A percentile compares a stretch with the other conserved stretches of the same genome.
These are phyloP conservation scores for Hoplostethus mediterraneus DNA, from an alignment of 2,797 vertebrate genomes.

Conservation along the genomic window DNA sequence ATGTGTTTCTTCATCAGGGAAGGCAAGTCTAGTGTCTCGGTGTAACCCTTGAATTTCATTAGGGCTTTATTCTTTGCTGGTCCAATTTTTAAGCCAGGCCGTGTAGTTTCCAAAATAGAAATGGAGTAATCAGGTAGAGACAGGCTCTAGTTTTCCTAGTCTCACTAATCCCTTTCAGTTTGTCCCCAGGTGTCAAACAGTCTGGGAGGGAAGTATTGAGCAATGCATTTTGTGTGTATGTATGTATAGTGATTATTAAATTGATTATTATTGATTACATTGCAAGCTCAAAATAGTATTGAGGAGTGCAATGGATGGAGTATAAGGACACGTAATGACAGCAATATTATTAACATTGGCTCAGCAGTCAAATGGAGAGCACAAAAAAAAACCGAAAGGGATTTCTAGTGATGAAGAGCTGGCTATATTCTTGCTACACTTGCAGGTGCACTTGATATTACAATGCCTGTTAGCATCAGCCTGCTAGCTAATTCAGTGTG, in stretches of 20 bases:
- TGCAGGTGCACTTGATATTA: no score
- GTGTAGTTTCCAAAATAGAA: slow-evolving; percentile 56
- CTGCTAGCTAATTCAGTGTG: no score
- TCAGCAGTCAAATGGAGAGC: no score
- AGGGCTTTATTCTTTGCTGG: slow-evolving; percentile 35
- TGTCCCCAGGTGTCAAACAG: slow-evolving; percentile 13
- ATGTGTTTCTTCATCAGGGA: slow-evolving; percentile 69
- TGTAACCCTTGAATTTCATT: slow-evolving; percentile 69
- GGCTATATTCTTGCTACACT: no score
- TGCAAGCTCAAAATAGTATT: no score
- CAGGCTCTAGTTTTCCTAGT: slow-evolving; percentile 22
- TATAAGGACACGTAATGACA: no score
- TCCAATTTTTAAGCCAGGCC: slow-evolving; percentile 52
- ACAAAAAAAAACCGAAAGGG: no score
- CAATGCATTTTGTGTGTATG: neutral
- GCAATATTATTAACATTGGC: no score
- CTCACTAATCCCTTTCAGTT: slow-evolving; percentile 42
- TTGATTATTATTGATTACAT: no score
- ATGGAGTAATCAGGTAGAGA: slow-evolving; percentile 38
- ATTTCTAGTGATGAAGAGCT: no score
- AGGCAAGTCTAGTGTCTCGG: slow-evolving; percentile 54
- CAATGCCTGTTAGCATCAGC: no score
- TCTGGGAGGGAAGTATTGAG: neutral
- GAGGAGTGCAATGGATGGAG: no score
- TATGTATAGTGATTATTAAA: neutral